Evolutionary conservation across 2,888 invertebrate genomes (phyloP).

Genomic region (Exocentrus adspersus): DNA sequence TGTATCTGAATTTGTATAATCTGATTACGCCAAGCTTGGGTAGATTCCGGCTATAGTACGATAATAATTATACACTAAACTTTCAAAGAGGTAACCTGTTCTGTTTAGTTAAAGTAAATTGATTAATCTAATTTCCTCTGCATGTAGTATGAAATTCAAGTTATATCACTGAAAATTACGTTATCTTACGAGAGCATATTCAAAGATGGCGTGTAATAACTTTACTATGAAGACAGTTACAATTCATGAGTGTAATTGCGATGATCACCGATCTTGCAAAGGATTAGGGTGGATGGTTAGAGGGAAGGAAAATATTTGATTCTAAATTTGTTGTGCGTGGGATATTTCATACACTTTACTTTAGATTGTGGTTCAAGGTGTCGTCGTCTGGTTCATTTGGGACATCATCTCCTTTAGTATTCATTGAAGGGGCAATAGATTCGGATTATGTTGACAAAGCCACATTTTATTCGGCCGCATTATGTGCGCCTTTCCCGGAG

Average conservation of each 20-base stretch:
- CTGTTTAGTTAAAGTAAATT: no score
- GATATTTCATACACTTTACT: not conserved
- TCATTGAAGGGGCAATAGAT: constrained; percentile 1
- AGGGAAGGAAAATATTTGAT: not conserved
- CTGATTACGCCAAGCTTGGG: no score
- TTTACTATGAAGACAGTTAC: not conserved
- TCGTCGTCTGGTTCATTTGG: not conserved
- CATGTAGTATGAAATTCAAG: no score
- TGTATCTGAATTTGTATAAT: no score
- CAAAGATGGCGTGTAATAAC: no score
- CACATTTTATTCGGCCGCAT: not conserved
- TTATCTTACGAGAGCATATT: no score
- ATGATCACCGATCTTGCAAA: no score
- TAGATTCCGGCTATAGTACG: no score
- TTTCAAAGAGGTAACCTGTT: no score
- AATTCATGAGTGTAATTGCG: not conserved
- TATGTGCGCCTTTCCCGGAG: not conserved
- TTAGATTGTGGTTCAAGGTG: not conserved
- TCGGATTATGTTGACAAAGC: not conserved
- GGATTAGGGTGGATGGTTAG: not conserved
- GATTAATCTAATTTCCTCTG: no score
- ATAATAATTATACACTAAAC: no score
- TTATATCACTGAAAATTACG: no score
- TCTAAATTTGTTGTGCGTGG: not conserved
- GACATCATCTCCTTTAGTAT: not conserved